phyloP scores from a whole-genome alignment of 2,888 invertebrate species.

The Epinotia demarniana region DNA sequence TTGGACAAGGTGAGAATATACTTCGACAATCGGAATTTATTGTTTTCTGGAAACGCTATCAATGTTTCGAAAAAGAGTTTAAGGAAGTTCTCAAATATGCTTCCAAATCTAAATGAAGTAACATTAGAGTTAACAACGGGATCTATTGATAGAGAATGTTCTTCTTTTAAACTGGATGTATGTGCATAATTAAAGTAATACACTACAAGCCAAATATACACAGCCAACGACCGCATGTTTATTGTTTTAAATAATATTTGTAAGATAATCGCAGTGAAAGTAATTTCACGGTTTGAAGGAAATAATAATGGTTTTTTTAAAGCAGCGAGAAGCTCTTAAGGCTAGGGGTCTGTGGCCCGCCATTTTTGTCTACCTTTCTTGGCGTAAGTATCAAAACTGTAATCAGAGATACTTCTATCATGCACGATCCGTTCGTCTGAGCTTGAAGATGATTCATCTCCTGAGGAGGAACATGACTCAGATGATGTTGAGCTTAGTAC shows the following conservation, averaged over 20 bases:
- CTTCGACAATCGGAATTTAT: constrained; percentile 48
- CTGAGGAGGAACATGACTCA: constrained; percentile 1
- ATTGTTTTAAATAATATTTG: background rate
- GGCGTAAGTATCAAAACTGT: constrained; percentile 14
- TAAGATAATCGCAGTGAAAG: background rate
- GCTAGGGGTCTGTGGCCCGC: background rate
- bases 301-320: constrained; percentile 13
- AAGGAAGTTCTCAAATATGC: constrained; percentile 66
- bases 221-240: constrained; percentile 10
- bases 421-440: background rate
- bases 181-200: constrained; percentile 8
- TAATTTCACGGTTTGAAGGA: constrained; percentile 48
- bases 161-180: background rate
- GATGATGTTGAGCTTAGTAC: background rate
- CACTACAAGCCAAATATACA: background rate
- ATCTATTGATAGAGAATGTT: background rate
- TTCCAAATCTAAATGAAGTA: constrained; percentile 47
- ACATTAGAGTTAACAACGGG: background rate
- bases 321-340: background rate
- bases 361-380: constrained; percentile 1
- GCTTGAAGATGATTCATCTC: background rate
- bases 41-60: constrained; percentile 55
- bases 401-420: constrained; percentile 16
- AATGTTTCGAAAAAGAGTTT: constrained; percentile 57
- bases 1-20: constrained; percentile 57